phyloP scores from a whole-genome alignment of 2,797 vertebrate species.

The Macropus fuliginosus region DNA sequence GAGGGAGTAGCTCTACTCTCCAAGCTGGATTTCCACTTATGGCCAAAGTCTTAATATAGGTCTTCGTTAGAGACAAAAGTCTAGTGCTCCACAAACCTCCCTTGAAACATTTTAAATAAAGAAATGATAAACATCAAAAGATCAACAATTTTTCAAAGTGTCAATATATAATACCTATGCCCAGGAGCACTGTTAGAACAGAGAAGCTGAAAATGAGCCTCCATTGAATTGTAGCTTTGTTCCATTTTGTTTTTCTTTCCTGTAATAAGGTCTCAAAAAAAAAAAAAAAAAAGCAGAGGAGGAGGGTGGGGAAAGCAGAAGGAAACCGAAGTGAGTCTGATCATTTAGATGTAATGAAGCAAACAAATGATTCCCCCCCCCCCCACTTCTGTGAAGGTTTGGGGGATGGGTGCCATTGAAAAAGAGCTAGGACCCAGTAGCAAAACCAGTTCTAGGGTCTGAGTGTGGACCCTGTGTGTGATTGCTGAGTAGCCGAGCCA shows the following conservation, averaged over 20 bases:
- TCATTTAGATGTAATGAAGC: constrained; percentile 78
- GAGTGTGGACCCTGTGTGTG: background rate
- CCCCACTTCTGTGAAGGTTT: constrained; percentile 46
- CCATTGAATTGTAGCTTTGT: constrained; percentile 74
- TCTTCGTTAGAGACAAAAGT: constrained; percentile 65
- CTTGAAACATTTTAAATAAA: constrained; percentile 77
- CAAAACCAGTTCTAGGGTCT: background rate
- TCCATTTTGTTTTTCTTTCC: constrained; percentile 67
- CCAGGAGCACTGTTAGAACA: constrained; percentile 76
- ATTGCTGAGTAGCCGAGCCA: background rate
- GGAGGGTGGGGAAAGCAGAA: constrained; percentile 60
- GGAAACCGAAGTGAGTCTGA: constrained; percentile 71
- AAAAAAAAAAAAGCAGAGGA: constrained; percentile 57
- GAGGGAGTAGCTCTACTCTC: constrained; percentile 69
- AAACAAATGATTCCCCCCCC: constrained; percentile 67
- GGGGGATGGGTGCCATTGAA: constrained; percentile 34
- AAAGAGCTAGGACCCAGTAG: constrained; percentile 33
- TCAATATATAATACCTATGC: constrained; percentile 74
- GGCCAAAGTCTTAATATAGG: constrained; percentile 70
- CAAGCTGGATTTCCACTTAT: constrained; percentile 65
- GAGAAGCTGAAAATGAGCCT: constrained; percentile 70
- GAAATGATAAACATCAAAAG: constrained; percentile 79
- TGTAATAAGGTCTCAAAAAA: constrained; percentile 69
- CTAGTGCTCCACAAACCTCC: constrained; percentile 69
- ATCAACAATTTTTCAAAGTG: constrained; percentile 77